phyloP scores from a whole-genome alignment of 2,113 vertebrate species.

The Sinocyclocheilus grahami region DNA sequence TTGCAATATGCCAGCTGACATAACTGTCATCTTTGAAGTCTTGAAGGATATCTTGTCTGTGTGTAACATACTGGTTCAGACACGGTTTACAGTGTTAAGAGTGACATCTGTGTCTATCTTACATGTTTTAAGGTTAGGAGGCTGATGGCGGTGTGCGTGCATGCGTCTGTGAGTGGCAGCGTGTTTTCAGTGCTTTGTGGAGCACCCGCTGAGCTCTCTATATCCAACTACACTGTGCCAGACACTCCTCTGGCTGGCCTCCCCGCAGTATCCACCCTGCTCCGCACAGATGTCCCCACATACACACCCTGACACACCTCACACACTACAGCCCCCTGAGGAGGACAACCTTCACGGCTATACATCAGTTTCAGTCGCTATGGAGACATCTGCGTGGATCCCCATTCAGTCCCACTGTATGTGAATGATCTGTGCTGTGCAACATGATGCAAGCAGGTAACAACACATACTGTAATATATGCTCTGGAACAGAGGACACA shows the following conservation, averaged over 20 bases:
- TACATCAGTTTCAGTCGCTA: constrained; percentile 53
- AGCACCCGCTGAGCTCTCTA: constrained; percentile 15
- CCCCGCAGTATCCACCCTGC: constrained; percentile 21
- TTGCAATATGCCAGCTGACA: neutral
- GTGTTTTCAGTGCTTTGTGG: constrained; percentile 33
- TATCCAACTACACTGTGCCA: constrained; percentile 49
- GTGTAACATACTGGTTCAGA: neutral
- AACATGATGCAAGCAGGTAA: constrained; percentile 16
- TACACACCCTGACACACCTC: constrained; percentile 18
- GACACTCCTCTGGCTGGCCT: constrained; percentile 38
- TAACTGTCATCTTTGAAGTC: neutral
- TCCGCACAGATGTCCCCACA: constrained; percentile 51
- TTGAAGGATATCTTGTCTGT: neutral
- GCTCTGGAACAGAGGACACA: neutral
- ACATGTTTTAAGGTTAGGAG: constrained; percentile 34
- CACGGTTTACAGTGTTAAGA: neutral
- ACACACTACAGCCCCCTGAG: constrained; percentile 32
- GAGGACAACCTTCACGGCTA: constrained; percentile 46
- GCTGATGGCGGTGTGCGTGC: constrained; percentile 14
- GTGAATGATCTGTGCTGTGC: neutral
- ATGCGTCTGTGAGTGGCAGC: constrained; percentile 28
- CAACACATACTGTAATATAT: neutral
- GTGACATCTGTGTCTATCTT: neutral
- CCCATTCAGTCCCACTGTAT: constrained; percentile 1
- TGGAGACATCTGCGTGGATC: constrained; percentile 52